Percentiles rank a stretch among this genome's conserved stretches.
Conservation (phyloP, 2,113 vertebrate species). For the Typhlomys cinereus region DNA sequence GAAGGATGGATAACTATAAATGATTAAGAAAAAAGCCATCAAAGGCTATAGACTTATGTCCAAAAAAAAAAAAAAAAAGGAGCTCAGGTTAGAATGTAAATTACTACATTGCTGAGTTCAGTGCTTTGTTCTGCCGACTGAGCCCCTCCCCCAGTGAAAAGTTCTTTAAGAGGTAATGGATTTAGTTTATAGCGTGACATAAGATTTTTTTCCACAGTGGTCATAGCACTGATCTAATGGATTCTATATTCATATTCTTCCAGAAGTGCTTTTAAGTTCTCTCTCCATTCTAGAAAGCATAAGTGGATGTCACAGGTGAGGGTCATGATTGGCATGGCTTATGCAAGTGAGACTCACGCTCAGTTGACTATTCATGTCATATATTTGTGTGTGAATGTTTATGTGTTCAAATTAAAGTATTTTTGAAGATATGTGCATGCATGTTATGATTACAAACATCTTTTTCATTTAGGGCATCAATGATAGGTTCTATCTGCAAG, state of each 20-base stretch:
- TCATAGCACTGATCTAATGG: not conserved
- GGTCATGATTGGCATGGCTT: not conserved
- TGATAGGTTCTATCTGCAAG: not conserved
- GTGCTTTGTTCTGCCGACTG: not conserved
- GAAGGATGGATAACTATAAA: constrained; percentile 22
- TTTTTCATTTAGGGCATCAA: constrained; percentile 2
- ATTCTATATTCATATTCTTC: constrained; percentile 38
- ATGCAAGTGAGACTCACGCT: constrained; percentile 11
- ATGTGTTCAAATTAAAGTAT: constrained; percentile 24
- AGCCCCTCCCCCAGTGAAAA: not conserved
- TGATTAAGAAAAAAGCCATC: not conserved
- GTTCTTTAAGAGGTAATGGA: constrained; percentile 12
- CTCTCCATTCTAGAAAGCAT: not conserved
- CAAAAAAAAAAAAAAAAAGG: not conserved
- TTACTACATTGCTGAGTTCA: not conserved
- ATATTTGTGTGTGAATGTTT: not conserved
- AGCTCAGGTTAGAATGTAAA: not conserved
- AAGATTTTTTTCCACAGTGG: not conserved
- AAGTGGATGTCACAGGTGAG: constrained; percentile 25
- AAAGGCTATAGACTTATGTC: not conserved
- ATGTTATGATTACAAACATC: not conserved
- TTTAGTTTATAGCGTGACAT: constrained; percentile 35
- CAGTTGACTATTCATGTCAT: not conserved
- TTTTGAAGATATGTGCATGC: not conserved
- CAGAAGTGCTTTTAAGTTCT: constrained; percentile 51